A percentile compares a stretch with the other conserved stretches of the same genome.
Conservation (phyloP, 2,113 vertebrate genomes). For the Tonatia bakeri region DNA sequence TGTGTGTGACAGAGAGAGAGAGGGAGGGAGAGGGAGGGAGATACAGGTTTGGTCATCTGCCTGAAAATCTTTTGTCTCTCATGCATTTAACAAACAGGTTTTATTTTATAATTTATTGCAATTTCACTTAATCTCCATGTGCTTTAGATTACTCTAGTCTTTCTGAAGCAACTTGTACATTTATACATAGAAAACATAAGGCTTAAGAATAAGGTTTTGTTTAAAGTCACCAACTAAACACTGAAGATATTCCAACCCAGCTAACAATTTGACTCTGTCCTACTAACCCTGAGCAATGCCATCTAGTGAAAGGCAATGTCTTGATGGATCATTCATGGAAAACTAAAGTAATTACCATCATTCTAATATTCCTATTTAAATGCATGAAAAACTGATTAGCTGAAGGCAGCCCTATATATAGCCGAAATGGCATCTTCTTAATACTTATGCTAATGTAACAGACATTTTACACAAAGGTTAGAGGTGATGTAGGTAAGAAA, state of each 20-base stretch:
- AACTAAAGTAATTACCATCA: slow-evolving; percentile 87
- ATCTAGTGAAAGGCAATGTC: slow-evolving; percentile 76
- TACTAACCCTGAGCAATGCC: slow-evolving; percentile 75
- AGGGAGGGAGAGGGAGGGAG: neutral
- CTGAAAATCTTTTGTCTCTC: slow-evolving; percentile 10
- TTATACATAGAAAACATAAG: slow-evolving; percentile 48
- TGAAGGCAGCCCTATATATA: slow-evolving; percentile 84
- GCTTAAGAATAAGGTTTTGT: neutral
- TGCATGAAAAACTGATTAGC: slow-evolving; percentile 93
- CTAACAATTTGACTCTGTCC: slow-evolving; percentile 76
- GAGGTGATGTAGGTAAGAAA: slow-evolving; percentile 81
- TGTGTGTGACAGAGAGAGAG: neutral
- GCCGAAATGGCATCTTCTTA: slow-evolving; percentile 83
- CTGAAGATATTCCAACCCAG: slow-evolving; percentile 52
- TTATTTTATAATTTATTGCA: slow-evolving; percentile 36
- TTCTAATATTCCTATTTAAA: slow-evolving; percentile 98
- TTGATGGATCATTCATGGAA: slow-evolving; percentile 85
- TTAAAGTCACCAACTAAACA: slow-evolving; percentile 46
- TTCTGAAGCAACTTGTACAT: neutral
- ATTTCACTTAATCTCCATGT: neutral
- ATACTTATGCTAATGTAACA: slow-evolving; percentile 87
- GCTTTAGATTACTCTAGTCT: neutral
- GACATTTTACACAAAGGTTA: slow-evolving; percentile 85
- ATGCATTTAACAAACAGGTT: slow-evolving; percentile 34
- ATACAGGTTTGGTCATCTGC: neutral